These are phyloP conservation scores for Sacculina carcini DNA, from an alignment of 2,888 invertebrate genomes.

Conservation along the genomic window DNA sequence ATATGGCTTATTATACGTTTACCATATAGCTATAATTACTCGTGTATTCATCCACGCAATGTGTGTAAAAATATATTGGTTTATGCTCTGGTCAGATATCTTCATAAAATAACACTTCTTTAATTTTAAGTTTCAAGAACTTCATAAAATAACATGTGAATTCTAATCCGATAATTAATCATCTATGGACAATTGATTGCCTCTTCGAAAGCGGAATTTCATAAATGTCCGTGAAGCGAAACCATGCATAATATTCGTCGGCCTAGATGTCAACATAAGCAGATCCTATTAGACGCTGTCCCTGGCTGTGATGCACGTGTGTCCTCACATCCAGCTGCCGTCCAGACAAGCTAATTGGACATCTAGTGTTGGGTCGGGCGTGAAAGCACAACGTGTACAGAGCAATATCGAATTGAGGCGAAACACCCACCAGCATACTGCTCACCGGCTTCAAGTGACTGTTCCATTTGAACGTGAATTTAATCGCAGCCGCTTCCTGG, in stretches of 20 bases:
- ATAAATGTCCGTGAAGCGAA: not conserved
- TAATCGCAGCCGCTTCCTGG: conserved; percentile 12
- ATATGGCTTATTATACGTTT: too few relatives aligned
- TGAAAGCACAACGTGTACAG: conserved; percentile 66
- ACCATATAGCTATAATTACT: too few relatives aligned
- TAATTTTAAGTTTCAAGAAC: not conserved
- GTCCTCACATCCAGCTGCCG: conserved; percentile 44
- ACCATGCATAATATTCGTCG: not conserved
- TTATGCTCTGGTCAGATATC: not conserved
- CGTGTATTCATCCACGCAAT: too few relatives aligned
- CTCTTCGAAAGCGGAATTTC: not conserved
- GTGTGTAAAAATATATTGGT: not conserved
- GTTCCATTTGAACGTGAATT: conserved; percentile 27
- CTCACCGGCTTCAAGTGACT: conserved; percentile 47
- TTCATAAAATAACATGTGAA: not conserved
- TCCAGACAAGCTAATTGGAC: conserved; percentile 42
- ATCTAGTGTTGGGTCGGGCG: conserved; percentile 40
- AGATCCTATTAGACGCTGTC: conserved; percentile 50
- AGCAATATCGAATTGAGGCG: conserved; percentile 73
- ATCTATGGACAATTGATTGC: too few relatives aligned
- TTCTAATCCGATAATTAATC: too few relatives aligned
- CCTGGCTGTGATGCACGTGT: conserved; percentile 41
- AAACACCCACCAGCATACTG: conserved; percentile 52
- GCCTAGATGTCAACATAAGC: conserved; percentile 32
- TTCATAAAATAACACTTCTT: not conserved